Evolutionary conservation across 2,888 invertebrate species (phyloP).

Genomic region (Ganaspis brasiliensis): DNA sequence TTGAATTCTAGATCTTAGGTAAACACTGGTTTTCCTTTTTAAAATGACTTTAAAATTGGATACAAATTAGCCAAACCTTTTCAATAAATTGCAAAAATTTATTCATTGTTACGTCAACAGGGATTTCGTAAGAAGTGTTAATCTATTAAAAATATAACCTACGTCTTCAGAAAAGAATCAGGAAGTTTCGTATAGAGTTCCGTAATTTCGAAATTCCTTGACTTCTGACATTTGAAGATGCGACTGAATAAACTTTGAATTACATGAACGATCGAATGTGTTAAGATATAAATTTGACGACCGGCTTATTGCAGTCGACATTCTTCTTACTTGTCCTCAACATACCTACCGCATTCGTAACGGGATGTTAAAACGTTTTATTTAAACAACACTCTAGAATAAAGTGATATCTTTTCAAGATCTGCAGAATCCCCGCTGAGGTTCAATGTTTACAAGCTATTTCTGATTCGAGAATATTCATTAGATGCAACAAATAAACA

Average conservation of each 20-base stretch:
- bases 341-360: slow-evolving; percentile 31
- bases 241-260: not conserved
- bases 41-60: not conserved
- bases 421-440: not conserved
- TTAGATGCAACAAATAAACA: not conserved
- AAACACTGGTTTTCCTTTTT: not conserved
- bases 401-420: slow-evolving; percentile 21
- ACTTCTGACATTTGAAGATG: slow-evolving; percentile 25
- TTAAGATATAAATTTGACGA: slow-evolving; percentile 11
- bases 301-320: slow-evolving; percentile 23
- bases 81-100: not conserved
- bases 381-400: slow-evolving; percentile 32
- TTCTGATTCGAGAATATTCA: slow-evolving; percentile 22
- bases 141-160: not conserved
- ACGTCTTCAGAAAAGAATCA: slow-evolving; percentile 23
- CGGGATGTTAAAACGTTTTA: slow-evolving; percentile 36
- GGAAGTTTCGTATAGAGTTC: slow-evolving; percentile 12
- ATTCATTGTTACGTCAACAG: not conserved
- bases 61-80: not conserved
- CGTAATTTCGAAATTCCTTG: slow-evolving; percentile 27
- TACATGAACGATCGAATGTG: not conserved
- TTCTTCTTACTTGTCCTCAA: slow-evolving; percentile 23
- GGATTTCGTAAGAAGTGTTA: not conserved
- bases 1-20: not conserved
- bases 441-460: slow-evolving; percentile 20